Conservation (phyloP, 2,888 invertebrate genomes). For the Apomyelois bistriatella region DNA sequence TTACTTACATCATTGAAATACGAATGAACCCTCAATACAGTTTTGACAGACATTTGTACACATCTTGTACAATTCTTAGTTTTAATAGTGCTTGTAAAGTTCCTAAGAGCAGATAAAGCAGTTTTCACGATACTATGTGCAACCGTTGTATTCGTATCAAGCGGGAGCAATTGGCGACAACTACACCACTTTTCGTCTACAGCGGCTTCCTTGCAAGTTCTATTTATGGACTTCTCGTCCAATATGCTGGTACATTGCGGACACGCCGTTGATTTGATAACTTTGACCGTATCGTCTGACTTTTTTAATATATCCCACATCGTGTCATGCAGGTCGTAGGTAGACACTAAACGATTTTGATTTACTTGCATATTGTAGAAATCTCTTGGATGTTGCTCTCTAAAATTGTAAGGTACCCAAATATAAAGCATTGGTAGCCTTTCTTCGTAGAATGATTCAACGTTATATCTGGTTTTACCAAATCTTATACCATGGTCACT, state of each 20-base stretch:
- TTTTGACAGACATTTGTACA: slow-evolving; percentile 66
- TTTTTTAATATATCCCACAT: slow-evolving; percentile 80
- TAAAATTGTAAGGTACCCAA: slow-evolving; percentile 82
- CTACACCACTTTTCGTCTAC: slow-evolving; percentile 88
- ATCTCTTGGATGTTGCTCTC: slow-evolving; percentile 72
- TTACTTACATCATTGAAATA: slow-evolving; percentile 48
- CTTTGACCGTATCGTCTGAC: slow-evolving; percentile 50
- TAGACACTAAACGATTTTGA: slow-evolving; percentile 84
- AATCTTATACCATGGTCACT: slow-evolving; percentile 89
- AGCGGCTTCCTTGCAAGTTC: slow-evolving; percentile 83
- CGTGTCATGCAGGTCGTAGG: slow-evolving; percentile 86
- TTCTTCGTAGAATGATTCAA: slow-evolving; percentile 88
- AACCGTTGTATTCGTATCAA: slow-evolving; percentile 47
- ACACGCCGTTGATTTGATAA: slow-evolving; percentile 74
- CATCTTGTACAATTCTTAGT: slow-evolving; percentile 63
- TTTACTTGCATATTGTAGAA: slow-evolving; percentile 81
- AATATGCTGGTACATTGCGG: slow-evolving; percentile 82
- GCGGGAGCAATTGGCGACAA: slow-evolving; percentile 77
- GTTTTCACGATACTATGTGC: slow-evolving; percentile 63
- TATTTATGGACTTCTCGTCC: slow-evolving; percentile 69
- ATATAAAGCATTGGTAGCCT: slow-evolving; percentile 86
- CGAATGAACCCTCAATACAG: slow-evolving; percentile 62
- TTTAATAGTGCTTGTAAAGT: slow-evolving; percentile 31
- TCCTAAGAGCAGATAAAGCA: slow-evolving; percentile 48
- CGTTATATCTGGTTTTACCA: slow-evolving; percentile 82